Conservation (phyloP, 2,113 vertebrate species). For the Amblyopsis rosae region DNA sequence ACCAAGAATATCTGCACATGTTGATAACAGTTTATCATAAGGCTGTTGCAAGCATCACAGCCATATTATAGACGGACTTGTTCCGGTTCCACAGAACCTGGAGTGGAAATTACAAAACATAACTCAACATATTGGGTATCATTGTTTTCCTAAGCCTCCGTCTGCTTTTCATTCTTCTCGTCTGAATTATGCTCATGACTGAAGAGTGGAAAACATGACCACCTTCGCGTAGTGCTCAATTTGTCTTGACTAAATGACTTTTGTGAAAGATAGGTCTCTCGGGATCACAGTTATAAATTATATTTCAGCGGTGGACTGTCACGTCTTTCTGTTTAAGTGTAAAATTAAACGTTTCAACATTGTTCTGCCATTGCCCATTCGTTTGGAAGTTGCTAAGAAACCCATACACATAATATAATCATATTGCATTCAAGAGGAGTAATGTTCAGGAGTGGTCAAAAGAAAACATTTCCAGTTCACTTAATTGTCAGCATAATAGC, state of each 20-base stretch:
- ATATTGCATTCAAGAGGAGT: conserved; percentile 42
- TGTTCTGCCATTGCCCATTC: conserved; percentile 52
- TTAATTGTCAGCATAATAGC: conserved; percentile 41
- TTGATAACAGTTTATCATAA: no score
- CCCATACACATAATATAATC: conserved; percentile 56
- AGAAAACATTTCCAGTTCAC: conserved; percentile 64
- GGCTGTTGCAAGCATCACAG: background rate
- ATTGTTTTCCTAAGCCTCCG: conserved; percentile 20
- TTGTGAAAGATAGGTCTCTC: conserved; percentile 60
- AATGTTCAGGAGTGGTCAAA: conserved; percentile 44
- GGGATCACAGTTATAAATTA: conserved; percentile 59
- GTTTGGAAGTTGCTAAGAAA: conserved; percentile 61
- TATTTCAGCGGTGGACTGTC: conserved; percentile 57
- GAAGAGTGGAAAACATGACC: conserved; percentile 63
- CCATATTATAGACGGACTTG: background rate
- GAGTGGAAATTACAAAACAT: background rate
- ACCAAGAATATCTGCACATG: no score
- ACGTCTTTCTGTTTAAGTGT: conserved; percentile 36
- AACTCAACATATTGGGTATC: conserved; percentile 22
- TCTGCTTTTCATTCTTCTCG: conserved; percentile 28
- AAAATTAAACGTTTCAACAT: conserved; percentile 56
- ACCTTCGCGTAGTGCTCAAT: conserved; percentile 43
- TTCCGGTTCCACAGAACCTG: background rate
- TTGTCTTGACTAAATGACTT: conserved; percentile 48
- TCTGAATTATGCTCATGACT: conserved; percentile 35